Conservation (phyloP, 2,113 vertebrate species). For the Spheniscus mendiculus region DNA sequence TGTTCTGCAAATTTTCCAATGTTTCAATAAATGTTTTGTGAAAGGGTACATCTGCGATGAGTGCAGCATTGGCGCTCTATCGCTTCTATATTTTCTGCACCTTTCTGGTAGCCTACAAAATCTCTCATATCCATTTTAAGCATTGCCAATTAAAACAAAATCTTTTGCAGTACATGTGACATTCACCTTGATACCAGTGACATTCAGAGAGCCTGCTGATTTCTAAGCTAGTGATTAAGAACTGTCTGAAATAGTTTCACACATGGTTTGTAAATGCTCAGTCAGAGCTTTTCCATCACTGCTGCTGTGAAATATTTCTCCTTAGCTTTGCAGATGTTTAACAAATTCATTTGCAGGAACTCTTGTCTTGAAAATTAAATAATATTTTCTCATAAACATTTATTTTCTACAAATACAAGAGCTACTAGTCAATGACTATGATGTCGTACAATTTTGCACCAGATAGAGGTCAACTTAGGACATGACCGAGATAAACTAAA, state of each 20-base stretch:
- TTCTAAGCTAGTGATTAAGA: conserved; percentile 46
- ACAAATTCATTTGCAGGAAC: background rate
- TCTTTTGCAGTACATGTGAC: background rate
- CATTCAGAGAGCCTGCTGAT: conserved; percentile 17
- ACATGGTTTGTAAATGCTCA: conserved; percentile 39
- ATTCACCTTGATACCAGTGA: conserved; percentile 23
- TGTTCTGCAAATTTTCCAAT: background rate
- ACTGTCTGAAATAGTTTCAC: conserved; percentile 54
- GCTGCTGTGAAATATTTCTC: conserved; percentile 16
- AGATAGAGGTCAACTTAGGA: background rate
- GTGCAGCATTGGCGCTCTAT: background rate
- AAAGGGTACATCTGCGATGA: background rate
- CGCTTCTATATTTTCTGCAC: background rate
- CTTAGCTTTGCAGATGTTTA: background rate
- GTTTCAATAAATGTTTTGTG: background rate
- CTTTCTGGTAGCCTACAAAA: background rate
- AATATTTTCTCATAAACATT: background rate
- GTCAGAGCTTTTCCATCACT: conserved; percentile 15
- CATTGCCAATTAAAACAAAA: background rate
- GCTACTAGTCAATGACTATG: background rate
- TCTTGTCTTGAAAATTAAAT: background rate
- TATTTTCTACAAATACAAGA: background rate
- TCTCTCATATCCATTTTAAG: background rate
- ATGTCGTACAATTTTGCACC: background rate
- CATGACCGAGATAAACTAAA: background rate